phyloP scores from a whole-genome alignment of 2,113 vertebrate genomes.

The Apodemus sylvaticus region DNA sequence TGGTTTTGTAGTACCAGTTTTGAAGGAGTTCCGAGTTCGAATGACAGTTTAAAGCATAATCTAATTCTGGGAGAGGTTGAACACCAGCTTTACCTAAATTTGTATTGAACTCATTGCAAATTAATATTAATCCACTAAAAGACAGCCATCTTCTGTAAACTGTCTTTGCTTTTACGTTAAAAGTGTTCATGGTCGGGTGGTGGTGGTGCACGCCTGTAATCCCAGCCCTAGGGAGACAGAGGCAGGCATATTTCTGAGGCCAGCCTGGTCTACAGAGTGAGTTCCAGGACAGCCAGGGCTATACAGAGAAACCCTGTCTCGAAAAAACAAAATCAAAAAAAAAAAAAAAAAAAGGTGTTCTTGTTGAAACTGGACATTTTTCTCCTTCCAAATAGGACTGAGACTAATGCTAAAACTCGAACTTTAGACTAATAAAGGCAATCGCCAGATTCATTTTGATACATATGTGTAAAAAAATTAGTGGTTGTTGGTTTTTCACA shows the following conservation, averaged over 20 bases:
- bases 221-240: too few relatives aligned
- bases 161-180: not conserved
- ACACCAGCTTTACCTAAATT: slow-evolving; percentile 5
- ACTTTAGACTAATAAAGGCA: not conserved
- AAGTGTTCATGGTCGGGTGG: too few relatives aligned
- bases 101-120: not conserved
- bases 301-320: too few relatives aligned
- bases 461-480: slow-evolving; percentile 18
- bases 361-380: not conserved
- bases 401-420: not conserved
- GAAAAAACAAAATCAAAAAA: too few relatives aligned
- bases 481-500: not conserved
- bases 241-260: too few relatives aligned
- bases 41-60: slow-evolving; percentile 54
- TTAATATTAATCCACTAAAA: not conserved
- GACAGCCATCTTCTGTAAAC: not conserved
- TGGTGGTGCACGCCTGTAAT: too few relatives aligned
- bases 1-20: slow-evolving; percentile 56
- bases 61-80: not conserved
- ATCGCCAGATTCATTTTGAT: not conserved
- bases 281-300: too few relatives aligned
- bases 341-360: too few relatives aligned
- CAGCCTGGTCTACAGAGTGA: too few relatives aligned
- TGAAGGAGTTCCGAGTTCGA: not conserved
- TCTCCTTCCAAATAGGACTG: not conserved